Evolutionary conservation across 2,797 vertebrate species (phyloP).

Genomic region (Choloepus didactylus): DNA sequence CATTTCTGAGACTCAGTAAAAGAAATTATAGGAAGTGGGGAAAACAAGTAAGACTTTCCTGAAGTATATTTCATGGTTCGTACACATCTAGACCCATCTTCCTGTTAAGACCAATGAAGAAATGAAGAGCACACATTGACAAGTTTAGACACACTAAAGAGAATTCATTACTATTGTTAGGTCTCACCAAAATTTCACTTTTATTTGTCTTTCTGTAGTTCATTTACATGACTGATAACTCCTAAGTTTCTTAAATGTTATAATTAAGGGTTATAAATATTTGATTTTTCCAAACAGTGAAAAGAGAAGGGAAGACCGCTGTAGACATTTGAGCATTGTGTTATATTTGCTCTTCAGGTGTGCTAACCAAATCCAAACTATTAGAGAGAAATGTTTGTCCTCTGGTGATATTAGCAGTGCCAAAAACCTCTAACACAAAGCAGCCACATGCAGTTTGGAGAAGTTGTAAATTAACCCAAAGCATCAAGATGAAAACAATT

Average conservation of each 20-base stretch:
- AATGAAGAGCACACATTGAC: background rate
- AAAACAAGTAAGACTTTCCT: background rate
- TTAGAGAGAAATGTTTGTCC: background rate
- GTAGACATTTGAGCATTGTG: background rate
- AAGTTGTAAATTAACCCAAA: background rate
- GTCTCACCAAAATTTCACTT: background rate
- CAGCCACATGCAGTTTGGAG: too few relatives aligned
- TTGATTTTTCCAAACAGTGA: background rate
- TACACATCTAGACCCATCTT: background rate
- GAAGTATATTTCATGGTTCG: background rate
- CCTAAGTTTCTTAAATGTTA: background rate
- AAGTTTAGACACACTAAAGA: background rate
- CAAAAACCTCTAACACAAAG: background rate
- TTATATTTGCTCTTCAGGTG: background rate
- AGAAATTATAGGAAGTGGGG: too few relatives aligned
- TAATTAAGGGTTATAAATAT: background rate
- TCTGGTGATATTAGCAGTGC: background rate
- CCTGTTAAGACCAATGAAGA: background rate
- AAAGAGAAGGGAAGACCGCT: background rate
- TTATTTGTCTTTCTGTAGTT: background rate
- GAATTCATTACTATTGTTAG: background rate
- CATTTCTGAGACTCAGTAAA: background rate
- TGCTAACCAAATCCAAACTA: background rate
- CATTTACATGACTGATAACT: background rate
- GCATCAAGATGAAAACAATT: background rate